phyloP scores from a whole-genome alignment of 2,113 vertebrate genomes.

The Promerops cafer region DNA sequence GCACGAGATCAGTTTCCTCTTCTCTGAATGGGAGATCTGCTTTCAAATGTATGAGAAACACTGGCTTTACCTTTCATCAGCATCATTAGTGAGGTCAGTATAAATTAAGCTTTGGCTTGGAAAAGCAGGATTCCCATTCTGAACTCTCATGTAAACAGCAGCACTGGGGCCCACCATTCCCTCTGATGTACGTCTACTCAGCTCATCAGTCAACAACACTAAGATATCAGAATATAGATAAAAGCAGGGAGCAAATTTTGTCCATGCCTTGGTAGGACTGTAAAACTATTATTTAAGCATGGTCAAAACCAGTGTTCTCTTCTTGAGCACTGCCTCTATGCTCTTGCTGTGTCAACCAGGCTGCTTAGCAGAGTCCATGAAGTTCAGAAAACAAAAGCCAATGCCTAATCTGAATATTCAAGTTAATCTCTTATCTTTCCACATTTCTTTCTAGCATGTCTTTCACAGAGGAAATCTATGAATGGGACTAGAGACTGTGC shows the following conservation, averaged over 20 bases:
- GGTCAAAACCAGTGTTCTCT: neutral
- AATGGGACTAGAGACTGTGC: neutral
- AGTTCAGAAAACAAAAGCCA: neutral
- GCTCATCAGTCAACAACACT: neutral
- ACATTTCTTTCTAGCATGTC: neutral
- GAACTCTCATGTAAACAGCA: neutral
- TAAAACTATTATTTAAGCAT: neutral
- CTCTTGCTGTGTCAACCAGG: neutral
- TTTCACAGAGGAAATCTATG: neutral
- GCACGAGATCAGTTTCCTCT: neutral
- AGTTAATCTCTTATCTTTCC: neutral
- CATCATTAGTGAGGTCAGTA: neutral
- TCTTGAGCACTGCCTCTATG: neutral
- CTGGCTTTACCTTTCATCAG: neutral
- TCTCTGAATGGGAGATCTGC: neutral
- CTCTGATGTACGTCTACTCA: neutral
- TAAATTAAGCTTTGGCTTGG: neutral
- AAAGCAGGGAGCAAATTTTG: neutral
- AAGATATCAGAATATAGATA: neutral
- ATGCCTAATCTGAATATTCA: neutral
- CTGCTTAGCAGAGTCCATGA: neutral
- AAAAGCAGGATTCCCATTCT: neutral
- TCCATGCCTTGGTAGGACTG: neutral
- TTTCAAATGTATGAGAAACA: conserved; percentile 6
- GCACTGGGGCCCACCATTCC: neutral